Evolutionary conservation across 1,140 invertebrate species (phyloP).

Genomic region (Homarus americanus): DNA sequence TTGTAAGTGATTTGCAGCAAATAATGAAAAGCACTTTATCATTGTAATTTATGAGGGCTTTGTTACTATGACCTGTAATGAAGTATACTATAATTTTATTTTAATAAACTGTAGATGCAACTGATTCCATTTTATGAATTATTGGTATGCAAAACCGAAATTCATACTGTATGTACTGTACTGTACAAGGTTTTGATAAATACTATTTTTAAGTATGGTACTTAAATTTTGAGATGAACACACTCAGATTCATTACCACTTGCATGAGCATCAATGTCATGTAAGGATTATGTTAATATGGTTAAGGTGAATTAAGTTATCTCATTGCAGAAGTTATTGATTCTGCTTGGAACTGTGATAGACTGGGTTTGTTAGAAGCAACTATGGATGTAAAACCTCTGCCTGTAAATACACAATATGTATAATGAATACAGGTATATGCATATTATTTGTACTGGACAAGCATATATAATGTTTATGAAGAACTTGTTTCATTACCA

Average conservation of each 20-base stretch:
- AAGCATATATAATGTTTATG: slow-evolving; percentile 2
- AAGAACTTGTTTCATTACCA: neutral
- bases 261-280: neutral
- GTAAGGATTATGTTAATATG: neutral
- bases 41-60: too few species aligned
- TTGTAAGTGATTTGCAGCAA: too few species aligned
- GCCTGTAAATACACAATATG: neutral
- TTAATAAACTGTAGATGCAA: neutral
- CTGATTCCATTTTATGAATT: neutral
- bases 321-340: neutral
- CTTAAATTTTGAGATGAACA: neutral
- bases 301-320: neutral
- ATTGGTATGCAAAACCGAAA: neutral
- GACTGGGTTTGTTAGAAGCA: neutral
- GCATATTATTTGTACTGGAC: slow-evolving; percentile 3
- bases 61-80: too few species aligned
- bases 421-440: neutral
- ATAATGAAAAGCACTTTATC: too few species aligned
- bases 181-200: neutral
- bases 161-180: neutral
- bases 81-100: neutral
- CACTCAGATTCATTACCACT: neutral
- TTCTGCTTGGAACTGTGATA: slow-evolving; percentile 4
- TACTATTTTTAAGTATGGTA: neutral
- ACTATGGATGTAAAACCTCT: neutral